Conservation (phyloP, 2,888 invertebrate genomes). For the Bibio marci region DNA sequence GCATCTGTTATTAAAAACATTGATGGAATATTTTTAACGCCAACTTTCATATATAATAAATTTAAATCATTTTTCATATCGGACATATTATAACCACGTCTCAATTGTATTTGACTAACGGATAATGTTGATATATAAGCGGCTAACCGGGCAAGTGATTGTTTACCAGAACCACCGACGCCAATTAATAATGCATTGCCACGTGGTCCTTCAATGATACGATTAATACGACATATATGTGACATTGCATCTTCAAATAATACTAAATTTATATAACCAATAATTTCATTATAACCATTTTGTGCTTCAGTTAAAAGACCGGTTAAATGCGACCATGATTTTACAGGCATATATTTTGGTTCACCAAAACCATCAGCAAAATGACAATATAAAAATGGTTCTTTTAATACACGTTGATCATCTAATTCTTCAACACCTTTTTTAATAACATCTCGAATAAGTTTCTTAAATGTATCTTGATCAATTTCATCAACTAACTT, state of each 20-base stretch:
- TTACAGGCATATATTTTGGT: conserved; percentile 74
- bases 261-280: conserved; percentile 85
- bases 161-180: conserved; percentile 91
- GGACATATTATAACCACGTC: conserved; percentile 67
- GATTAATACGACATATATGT: conserved; percentile 81
- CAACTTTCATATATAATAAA: conserved; percentile 67
- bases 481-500: conserved; percentile 71
- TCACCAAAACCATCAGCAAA: conserved; percentile 76
- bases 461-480: conserved; percentile 53
- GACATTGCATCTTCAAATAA: conserved; percentile 92
- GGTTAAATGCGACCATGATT: conserved; percentile 52
- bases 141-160: conserved; percentile 74
- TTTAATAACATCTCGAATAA: conserved; percentile 60
- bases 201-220: conserved; percentile 80
- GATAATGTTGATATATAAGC: conserved; percentile 82
- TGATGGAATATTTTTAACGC: conserved; percentile 70
- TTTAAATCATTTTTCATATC: conserved; percentile 66
- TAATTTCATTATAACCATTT: conserved; percentile 71
- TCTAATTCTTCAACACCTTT: conserved; percentile 66
- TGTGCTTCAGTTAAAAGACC: conserved; percentile 67
- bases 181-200: conserved; percentile 90
- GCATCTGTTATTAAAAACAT: conserved; percentile 90
- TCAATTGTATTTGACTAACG: conserved; percentile 81
- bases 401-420: conserved; percentile 52
- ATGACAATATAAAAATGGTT: conserved; percentile 77